Evolutionary conservation across 2,888 invertebrate species (phyloP).

Genomic region (Cremastinae sp.): DNA sequence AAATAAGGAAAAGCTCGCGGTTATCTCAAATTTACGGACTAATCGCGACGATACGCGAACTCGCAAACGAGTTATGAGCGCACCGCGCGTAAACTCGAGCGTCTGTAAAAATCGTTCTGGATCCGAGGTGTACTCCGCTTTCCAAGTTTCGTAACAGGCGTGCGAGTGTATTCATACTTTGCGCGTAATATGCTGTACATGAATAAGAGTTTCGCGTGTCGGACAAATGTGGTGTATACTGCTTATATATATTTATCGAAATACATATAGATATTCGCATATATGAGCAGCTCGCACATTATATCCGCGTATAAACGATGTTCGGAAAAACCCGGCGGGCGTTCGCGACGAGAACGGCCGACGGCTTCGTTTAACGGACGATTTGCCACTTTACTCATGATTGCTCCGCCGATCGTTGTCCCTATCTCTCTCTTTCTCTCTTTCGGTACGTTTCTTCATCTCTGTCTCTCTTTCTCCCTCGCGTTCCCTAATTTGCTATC

Average conservation of each 20-base stretch:
- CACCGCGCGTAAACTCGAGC: too few relatives aligned
- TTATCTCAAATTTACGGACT: background rate
- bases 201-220: too few relatives aligned
- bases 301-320: conserved; percentile 21
- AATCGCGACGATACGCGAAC: background rate
- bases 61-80: too few relatives aligned
- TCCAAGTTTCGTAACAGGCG: background rate
- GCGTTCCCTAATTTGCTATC: conserved; percentile 55
- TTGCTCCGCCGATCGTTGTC: conserved; percentile 60
- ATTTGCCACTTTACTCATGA: conserved; percentile 65
- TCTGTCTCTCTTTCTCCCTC: conserved; percentile 26
- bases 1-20: too few relatives aligned
- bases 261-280: background rate
- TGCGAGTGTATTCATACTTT: background rate
- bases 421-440: conserved; percentile 33
- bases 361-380: conserved; percentile 64
- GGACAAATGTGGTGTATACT: too few relatives aligned
- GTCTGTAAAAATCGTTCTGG: background rate
- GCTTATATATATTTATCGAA: background rate
- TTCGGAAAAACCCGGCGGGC: conserved; percentile 59
- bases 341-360: conserved; percentile 59
- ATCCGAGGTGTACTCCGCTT: conserved; percentile 15
- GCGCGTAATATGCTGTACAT: background rate
- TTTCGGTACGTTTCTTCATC: background rate
- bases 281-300: conserved; percentile 6